These are phyloP conservation scores for Xerus inauris DNA, from an alignment of 2,113 vertebrate genomes.

Conservation along the genomic window DNA sequence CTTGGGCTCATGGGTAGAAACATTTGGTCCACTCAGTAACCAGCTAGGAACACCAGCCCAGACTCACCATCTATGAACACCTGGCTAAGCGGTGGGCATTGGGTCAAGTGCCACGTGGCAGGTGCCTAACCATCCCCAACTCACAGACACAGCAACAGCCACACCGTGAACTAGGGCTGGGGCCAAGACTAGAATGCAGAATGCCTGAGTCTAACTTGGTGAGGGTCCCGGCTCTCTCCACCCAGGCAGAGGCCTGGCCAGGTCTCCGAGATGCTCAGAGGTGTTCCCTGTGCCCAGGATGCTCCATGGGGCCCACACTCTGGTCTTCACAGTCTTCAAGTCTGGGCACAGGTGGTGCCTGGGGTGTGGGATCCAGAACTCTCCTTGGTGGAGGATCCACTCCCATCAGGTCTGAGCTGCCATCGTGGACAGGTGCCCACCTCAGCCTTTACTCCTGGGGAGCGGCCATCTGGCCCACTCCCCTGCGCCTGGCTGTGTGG, in stretches of 20 bases:
- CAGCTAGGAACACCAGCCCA: too few relatives aligned
- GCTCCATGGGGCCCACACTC: not conserved
- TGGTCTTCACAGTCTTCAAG: not conserved
- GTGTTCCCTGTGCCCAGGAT: not conserved
- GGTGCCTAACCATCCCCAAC: rapidly evolving
- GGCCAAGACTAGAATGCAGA: not conserved
- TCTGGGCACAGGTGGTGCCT: rapidly evolving
- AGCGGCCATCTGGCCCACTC: not conserved
- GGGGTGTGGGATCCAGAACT: rapidly evolving
- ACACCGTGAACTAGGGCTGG: not conserved
- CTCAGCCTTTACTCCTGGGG: too few relatives aligned
- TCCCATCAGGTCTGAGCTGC: not conserved
- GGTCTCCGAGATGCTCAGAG: too few relatives aligned
- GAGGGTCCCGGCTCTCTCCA: not conserved
- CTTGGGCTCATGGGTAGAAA: rapidly evolving
- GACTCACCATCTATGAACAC: rapidly evolving
- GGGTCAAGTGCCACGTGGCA: rapidly evolving
- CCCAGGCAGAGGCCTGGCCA: not conserved
- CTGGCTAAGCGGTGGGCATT: not conserved
- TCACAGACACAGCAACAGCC: not conserved
- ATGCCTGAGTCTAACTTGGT: rapidly evolving
- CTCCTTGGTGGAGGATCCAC: not conserved
- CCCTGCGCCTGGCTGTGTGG: not conserved
- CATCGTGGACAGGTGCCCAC: rapidly evolving
- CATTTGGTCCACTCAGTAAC: rapidly evolving